Base-by-base conservation (phyloP, 2,888 invertebrate species). In the Heliconius erato region DNA sequence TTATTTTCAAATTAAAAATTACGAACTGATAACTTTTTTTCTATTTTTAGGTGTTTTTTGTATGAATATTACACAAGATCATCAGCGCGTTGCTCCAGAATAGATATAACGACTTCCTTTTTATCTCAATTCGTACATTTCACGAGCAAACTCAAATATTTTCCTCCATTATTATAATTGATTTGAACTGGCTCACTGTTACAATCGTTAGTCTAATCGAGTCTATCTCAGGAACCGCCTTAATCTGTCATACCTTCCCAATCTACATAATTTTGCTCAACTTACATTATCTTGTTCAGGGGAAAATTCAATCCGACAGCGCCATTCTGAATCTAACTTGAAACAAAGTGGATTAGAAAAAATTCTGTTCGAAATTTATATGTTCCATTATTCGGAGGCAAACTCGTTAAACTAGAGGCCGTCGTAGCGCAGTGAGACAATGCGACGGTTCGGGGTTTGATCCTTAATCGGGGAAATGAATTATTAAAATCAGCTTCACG, bases 281-380 rank as follows among this genome's bases (percentile, higher is more conserved):
- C 83, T 84, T 84, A 81, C 80, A 84, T 85, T 86, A 84, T 84
- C 83, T 85, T 82, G 83, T 83, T 83, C 81, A 71, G 71, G 77
- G 77, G 84, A 84, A 86, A 85, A 87, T 86, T 86, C 83, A 85
- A 86, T 84, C 82, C 79, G 84, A 84, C 85, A 83, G 79, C 69
- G 84, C 81, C 83, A 81, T 84, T 80, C 81, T 82, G 71, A 84
- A 79, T 84, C 65, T 79, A 83, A 84, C 82, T 79, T 74, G 79
- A 83, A 80, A 83, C 71, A 84, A 85, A 85, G 74, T 85, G 84
- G 82, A 84, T 85, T 82, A 82, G 80, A 82, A 82, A 88, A 87
- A 88, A 86, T 84, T 84, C 85, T 86, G 88, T 89, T 87, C 85
- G 74, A 83, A 85, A 85, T 86, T 85, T 88, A 87, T 89, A 86